These are phyloP conservation scores for Reticulitermes lucifugus DNA, from an alignment of 2,888 invertebrate species.

Conservation along the genomic window DNA sequence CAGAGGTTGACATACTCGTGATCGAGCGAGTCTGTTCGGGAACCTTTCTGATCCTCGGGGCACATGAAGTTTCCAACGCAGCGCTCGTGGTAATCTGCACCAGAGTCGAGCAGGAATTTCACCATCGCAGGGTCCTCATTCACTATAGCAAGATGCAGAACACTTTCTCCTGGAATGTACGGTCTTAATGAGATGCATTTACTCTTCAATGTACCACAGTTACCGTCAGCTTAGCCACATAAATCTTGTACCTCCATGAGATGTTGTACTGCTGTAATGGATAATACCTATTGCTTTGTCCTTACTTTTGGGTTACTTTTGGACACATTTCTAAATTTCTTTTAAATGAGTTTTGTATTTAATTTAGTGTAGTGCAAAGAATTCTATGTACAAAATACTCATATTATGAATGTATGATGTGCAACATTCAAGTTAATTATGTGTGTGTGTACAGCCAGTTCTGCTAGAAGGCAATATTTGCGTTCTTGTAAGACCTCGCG, in stretches of 20 bases:
- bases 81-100: constrained; percentile 92
- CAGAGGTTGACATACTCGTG: constrained; percentile 92
- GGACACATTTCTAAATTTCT: not conserved
- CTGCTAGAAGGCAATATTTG: too few species aligned
- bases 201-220: too few species aligned
- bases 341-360: not conserved
- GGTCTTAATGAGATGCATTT: too few species aligned
- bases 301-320: too few species aligned
- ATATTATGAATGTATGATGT: not conserved
- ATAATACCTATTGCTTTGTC: too few species aligned
- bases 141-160: constrained; percentile 96
- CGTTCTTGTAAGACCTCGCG: too few species aligned
- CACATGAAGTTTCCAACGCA: constrained; percentile 97
- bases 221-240: too few species aligned
- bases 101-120: constrained; percentile 91
- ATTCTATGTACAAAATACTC: not conserved
- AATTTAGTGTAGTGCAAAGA: not conserved
- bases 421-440: not conserved
- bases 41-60: constrained; percentile 96
- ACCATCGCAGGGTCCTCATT: constrained; percentile 99
- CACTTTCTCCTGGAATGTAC: constrained; percentile 80
- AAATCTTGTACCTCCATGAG: too few species aligned
- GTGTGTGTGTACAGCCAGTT: not conserved
- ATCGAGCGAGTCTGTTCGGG: constrained; percentile 85
- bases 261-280: too few species aligned